Percentiles rank a stretch among this genome's conserved stretches.
phyloP scores from a whole-genome alignment of 1,140 invertebrate species.

The Ridgeia piscesae region DNA sequence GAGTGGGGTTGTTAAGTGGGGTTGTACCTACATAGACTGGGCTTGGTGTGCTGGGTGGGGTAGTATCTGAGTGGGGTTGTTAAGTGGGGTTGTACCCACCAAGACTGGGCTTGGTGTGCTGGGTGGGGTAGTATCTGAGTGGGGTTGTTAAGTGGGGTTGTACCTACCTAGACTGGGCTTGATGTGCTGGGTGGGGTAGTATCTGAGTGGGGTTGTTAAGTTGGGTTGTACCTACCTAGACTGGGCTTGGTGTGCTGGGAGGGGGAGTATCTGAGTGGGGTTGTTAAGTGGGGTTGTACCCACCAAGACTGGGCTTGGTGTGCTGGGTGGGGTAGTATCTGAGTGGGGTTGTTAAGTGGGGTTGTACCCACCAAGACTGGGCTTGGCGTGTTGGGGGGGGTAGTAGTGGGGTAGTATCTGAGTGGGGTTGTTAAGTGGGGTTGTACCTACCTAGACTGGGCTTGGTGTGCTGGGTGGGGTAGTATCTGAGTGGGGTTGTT shows the following conservation, averaged over 20 bases:
- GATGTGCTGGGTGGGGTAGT: background rate
- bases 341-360: no score
- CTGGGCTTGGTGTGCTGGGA: background rate
- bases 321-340: slow-evolving; percentile 47
- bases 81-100: slow-evolving; percentile 26
- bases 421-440: no score
- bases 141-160: no score
- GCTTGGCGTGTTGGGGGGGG: no score
- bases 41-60: slow-evolving; percentile 28
- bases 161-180: background rate
- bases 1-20: background rate
- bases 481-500: no score
- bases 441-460: no score
- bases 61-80: slow-evolving; percentile 49
- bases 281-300: slow-evolving; percentile 38
- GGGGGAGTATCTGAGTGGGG: slow-evolving; percentile 44
- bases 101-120: no score
- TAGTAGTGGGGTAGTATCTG: no score
- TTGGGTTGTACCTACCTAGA: background rate
- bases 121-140: no score
- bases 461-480: no score
- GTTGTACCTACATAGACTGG: background rate
- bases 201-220: no score
- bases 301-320: slow-evolving; percentile 45
- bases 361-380: slow-evolving; percentile 43